Evolutionary conservation across 1,140 invertebrate genomes (phyloP), one percentile per base, ranked within the genome.

Genomic region (Hyphantria cunea): DNA sequence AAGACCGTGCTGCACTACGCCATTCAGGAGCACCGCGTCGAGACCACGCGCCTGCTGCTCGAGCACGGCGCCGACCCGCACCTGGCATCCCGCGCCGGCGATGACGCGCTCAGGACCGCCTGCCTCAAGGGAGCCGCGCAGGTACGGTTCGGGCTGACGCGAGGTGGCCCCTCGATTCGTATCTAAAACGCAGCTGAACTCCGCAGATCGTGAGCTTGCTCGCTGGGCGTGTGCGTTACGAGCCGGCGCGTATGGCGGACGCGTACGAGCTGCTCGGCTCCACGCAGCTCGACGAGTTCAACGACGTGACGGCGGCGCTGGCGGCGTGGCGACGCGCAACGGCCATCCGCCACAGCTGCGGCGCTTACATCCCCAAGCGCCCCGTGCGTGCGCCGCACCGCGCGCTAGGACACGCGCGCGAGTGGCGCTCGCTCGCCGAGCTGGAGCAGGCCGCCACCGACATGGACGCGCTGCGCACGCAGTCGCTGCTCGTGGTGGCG

Each of bases 1-100:
- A 98, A 98, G 90, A 97, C 97, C 66, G 97, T 97, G 31, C 92
- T 99, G 61, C 97, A 99, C 92, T 98, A 99, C 91, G 96, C 97
- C 0, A 97, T 98, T 66, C 96, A 97, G 79, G 97, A 97, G 86
- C 95, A 96, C 74, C 93, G 93, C 65, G 91, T 97, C 76, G 96
- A 97, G 84, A 97, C 97, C 3, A 96, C 96, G 0, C 95, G 95
- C 74, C 89, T 98, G 34, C 86, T 98, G 15, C 86, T 98, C 34
- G 93, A 95, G 48, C 92, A 95, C 90, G 95, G 95, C 49, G 97
- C 97, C 0, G 93, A 97, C 91, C 95, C 95, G 14, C 93, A 93
- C 85, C 92, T 95, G 11, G 93, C 92, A 66, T 97, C 96, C 67
- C 92, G 95, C 60, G 95, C 96, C 77, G 96, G 96, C 37, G 97